phyloP scores from a whole-genome alignment of 1,140 invertebrate genomes.

The Lepidurus couesii region DNA sequence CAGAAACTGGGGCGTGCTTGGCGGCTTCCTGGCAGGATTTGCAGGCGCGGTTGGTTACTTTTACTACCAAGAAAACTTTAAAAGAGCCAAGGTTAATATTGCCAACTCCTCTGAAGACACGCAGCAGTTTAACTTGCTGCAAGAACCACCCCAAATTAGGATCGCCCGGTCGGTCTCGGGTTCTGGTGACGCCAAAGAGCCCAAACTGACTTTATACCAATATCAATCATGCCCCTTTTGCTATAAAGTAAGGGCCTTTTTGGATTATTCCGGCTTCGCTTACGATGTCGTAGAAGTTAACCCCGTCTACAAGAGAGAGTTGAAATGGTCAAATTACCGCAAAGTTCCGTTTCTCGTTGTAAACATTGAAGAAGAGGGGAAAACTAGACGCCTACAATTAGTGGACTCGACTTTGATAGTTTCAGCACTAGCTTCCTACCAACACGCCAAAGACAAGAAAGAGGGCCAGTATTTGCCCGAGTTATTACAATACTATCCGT shows the following conservation, averaged over 20 bases:
- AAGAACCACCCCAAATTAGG: slow-evolving; percentile 48
- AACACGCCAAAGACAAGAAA: slow-evolving; percentile 56
- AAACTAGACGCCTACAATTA: slow-evolving; percentile 45
- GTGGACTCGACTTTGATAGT: slow-evolving; percentile 93
- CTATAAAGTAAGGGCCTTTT: slow-evolving; percentile 89
- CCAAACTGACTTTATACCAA: slow-evolving; percentile 87
- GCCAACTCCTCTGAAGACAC: slow-evolving; percentile 46
- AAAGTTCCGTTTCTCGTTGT: slow-evolving; percentile 93
- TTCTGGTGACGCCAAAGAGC: slow-evolving; percentile 56
- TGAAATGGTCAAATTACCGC: slow-evolving; percentile 89
- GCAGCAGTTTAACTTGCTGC: slow-evolving; percentile 45
- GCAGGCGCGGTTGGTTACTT: slow-evolving; percentile 46
- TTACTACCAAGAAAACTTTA: slow-evolving; percentile 43
- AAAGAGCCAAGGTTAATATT: slow-evolving; percentile 45
- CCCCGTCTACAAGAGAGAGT: slow-evolving; percentile 80
- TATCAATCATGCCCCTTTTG: slow-evolving; percentile 98
- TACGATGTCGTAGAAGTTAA: slow-evolving; percentile 97
- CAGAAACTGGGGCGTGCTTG: neutral
- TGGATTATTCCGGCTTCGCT: slow-evolving; percentile 89
- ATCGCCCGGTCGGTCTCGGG: slow-evolving; percentile 46
- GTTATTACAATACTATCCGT: slow-evolving; percentile 75
- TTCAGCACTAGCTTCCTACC: slow-evolving; percentile 72
- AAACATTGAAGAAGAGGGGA: slow-evolving; percentile 57
- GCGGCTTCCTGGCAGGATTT: slow-evolving; percentile 29
- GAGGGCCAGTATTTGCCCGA: slow-evolving; percentile 35